A percentile compares a stretch with the other conserved stretches of the same genome.
Evolutionary conservation across 2,888 invertebrate genomes (phyloP).

Genomic region (Eurytoma adleriae): DNA sequence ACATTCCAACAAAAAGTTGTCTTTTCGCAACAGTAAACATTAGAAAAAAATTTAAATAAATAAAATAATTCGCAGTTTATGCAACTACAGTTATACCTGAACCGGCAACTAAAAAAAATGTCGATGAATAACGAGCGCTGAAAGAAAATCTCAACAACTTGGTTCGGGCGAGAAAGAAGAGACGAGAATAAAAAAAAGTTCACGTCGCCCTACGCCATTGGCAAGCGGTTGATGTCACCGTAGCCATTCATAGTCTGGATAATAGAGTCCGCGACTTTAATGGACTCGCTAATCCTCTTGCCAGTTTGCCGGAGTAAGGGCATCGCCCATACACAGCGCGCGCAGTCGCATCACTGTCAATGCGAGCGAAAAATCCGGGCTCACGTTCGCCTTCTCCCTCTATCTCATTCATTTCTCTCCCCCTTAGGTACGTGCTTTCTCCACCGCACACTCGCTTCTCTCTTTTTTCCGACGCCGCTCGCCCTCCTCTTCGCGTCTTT

Average conservation of each 20-base stretch:
- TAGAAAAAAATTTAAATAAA: too few relatives aligned
- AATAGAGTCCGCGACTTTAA: conserved; percentile 77
- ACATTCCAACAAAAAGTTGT: too few relatives aligned
- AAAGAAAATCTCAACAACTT: conserved; percentile 30
- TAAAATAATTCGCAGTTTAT: too few relatives aligned
- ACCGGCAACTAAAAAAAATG: conserved; percentile 8
- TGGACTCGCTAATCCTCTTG: conserved; percentile 76
- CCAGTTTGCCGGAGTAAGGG: conserved; percentile 69
- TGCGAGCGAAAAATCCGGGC: conserved; percentile 59
- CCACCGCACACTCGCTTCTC: conserved; percentile 32
- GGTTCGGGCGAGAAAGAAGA: conserved; percentile 18
- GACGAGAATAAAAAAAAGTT: conserved; percentile 52
- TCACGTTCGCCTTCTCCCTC: conserved; percentile 30
- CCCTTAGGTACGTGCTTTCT: conserved; percentile 42
- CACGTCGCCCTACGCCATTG: conserved; percentile 52
- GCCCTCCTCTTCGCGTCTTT: conserved; percentile 4
- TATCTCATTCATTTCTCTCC: conserved; percentile 18
- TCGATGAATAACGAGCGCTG: conserved; percentile 33
- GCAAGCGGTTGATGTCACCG: conserved; percentile 74
- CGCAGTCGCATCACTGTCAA: conserved; percentile 62
- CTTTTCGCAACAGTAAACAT: too few relatives aligned
- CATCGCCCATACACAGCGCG: conserved; percentile 48
- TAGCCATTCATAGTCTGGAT: conserved; percentile 70
- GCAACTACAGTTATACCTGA: background rate
- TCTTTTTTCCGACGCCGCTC: background rate